Evolutionary conservation across 2,888 invertebrate species (phyloP).

Genomic region (Hemistola chrysoprasaria): DNA sequence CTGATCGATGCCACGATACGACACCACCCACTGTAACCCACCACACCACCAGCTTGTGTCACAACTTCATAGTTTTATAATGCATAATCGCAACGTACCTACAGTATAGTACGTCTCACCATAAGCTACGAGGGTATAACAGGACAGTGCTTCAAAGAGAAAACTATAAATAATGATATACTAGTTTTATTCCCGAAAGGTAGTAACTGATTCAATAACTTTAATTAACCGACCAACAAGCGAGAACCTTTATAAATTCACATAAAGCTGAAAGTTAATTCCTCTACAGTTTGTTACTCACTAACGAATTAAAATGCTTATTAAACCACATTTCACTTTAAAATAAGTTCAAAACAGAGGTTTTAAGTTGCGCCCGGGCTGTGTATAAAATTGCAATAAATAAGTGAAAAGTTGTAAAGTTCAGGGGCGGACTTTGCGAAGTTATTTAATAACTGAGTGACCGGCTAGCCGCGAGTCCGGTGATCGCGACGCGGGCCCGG

Average conservation of each 20-base stretch:
- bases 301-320: constrained; percentile 12
- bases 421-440: constrained; percentile 40
- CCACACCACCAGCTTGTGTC: too few relatives aligned
- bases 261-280: background rate
- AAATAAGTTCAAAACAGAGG: constrained; percentile 23
- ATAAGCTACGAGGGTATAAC: too few relatives aligned
- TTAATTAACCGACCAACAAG: background rate
- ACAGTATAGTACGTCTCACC: too few relatives aligned
- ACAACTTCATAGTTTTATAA: too few relatives aligned
- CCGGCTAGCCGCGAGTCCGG: constrained; percentile 29
- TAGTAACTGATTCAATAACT: too few relatives aligned
- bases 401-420: constrained; percentile 52
- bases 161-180: too few relatives aligned
- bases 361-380: constrained; percentile 37
- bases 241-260: background rate
- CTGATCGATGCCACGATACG: too few relatives aligned
- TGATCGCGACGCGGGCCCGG: background rate
- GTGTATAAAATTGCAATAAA: constrained; percentile 62
- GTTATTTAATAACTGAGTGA: constrained; percentile 58
- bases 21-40: too few relatives aligned
- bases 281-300: background rate
- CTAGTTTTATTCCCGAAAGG: too few relatives aligned
- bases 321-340: constrained; percentile 8
- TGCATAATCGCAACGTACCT: too few relatives aligned
- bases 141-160: too few relatives aligned